Evolutionary conservation across 2,797 vertebrate genomes (phyloP), one percentile per base, ranked within the genome.

Genomic region (Hoplostethus mediterraneus): DNA sequence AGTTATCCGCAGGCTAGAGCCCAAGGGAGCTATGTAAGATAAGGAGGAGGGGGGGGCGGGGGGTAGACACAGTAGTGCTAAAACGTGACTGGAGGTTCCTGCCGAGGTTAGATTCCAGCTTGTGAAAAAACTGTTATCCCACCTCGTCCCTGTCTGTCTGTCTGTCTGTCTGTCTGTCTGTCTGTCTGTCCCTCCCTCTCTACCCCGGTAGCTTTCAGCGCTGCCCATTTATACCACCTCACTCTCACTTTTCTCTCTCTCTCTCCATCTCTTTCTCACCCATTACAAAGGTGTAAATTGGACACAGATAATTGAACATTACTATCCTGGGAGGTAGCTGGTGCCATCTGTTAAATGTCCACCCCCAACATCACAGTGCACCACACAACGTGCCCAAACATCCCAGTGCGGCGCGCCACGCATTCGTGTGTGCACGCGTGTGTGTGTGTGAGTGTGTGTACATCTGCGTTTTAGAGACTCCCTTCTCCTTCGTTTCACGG

Each of bases 251-350:
- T 73, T 56, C 14, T 54, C 63, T 30, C 55, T 30, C 55, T 73
- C 17, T 55, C 73, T 79, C 60, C 30, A 56, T 65, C 72, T 79
- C 72, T 87, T 77, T 88, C 85, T 84, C 74, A 45, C 86, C 85
- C 78, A 80, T 84, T 82, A 83, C 84, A 89, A 91, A 94, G 88
- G 91, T 93, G 89, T 82, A 93, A 93, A 94, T 91, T 93, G 90
- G 92, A 90, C 81, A 91, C 89, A 92, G 87, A 90, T 94, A 93
- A 94, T 94, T 93, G 91, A 93, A 88, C 91, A 91, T 92, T 90
- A 91, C 90, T 91, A 91, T 90, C 91, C 83, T 83, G 80, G 89
- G 90, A 93, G 82, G 81, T 73, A 84, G 83, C 84, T 66, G 75
- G 65, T 25, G 63, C 90, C 90, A 93, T 93, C 92, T 94, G 92